These are phyloP conservation scores for Mycetomoellerius zeteki DNA, from an alignment of 1,140 invertebrate species.

Conservation along the genomic window DNA sequence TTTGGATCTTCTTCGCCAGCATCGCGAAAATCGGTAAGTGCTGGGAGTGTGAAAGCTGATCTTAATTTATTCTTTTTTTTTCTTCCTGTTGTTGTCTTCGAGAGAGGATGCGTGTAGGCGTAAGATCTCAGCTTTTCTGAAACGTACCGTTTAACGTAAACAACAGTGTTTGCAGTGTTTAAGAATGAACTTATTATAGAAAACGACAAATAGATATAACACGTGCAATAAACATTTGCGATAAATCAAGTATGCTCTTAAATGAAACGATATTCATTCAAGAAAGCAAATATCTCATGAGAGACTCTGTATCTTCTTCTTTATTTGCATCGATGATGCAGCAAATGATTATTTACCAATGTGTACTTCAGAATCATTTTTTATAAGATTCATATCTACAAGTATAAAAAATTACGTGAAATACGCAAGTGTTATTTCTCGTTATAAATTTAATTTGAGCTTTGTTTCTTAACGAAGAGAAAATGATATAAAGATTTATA, in stretches of 20 bases:
- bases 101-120: background rate
- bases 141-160: constrained; percentile 4
- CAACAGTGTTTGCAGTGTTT: background rate
- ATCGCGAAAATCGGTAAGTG: constrained; percentile 96
- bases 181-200: background rate
- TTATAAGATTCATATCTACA: background rate
- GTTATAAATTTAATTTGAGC: background rate
- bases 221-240: constrained; percentile 2
- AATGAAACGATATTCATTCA: background rate
- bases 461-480: background rate
- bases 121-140: background rate
- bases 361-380: background rate
- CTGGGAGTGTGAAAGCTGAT: background rate
- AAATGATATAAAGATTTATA: background rate
- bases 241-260: background rate
- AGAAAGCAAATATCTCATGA: background rate
- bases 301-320: constrained; percentile 7
- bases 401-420: background rate
- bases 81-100: background rate
- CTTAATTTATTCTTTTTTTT: background rate
- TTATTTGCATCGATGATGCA: background rate
- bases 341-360: background rate
- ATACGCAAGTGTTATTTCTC: background rate
- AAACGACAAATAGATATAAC: background rate
- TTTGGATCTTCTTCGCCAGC: constrained; percentile 98